These are phyloP conservation scores for Chlamydotis undulata DNA, from an alignment of 2,113 vertebrate species.

Conservation along the genomic window DNA sequence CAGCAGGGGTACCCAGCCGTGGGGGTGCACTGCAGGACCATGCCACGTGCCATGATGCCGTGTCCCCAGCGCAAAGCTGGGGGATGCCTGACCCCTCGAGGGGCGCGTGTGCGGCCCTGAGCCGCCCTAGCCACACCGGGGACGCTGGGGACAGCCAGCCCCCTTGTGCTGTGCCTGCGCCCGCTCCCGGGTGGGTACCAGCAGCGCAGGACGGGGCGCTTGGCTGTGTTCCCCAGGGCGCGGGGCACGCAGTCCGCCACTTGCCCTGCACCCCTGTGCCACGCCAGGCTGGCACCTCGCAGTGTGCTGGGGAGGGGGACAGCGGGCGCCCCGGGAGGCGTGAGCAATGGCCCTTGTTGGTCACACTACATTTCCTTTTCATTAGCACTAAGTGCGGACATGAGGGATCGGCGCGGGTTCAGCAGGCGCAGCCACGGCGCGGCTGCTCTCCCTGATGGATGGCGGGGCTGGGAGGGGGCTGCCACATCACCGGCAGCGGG, in stretches of 20 bases:
- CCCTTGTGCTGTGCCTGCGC: fast-evolving
- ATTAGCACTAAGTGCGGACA: constrained; percentile 84
- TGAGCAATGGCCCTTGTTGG: constrained; percentile 82
- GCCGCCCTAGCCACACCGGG: background rate
- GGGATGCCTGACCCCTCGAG: fast-evolving
- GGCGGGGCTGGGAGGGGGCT: background rate
- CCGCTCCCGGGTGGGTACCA: background rate
- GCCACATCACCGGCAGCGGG: fast-evolving
- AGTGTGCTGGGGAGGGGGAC: background rate
- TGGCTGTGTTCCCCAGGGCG: fast-evolving
- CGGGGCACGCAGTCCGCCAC: fast-evolving
- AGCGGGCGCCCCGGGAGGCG: constrained; percentile 50
- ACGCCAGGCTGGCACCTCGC: background rate
- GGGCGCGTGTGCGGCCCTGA: fast-evolving
- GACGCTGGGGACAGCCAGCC: background rate
- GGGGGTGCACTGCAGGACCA: background rate
- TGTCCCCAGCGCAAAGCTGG: background rate
- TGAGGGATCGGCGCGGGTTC: constrained; percentile 79
- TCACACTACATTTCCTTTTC: constrained; percentile 87
- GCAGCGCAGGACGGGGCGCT: fast-evolving
- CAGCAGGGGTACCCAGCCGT: background rate
- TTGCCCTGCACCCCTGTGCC: background rate
- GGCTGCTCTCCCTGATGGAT: constrained; percentile 47
- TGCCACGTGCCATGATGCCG: background rate
- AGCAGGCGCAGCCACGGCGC: constrained; percentile 29